Evolutionary conservation across 1,140 invertebrate species (phyloP).

Genomic region (Penaeus chinensis): DNA sequence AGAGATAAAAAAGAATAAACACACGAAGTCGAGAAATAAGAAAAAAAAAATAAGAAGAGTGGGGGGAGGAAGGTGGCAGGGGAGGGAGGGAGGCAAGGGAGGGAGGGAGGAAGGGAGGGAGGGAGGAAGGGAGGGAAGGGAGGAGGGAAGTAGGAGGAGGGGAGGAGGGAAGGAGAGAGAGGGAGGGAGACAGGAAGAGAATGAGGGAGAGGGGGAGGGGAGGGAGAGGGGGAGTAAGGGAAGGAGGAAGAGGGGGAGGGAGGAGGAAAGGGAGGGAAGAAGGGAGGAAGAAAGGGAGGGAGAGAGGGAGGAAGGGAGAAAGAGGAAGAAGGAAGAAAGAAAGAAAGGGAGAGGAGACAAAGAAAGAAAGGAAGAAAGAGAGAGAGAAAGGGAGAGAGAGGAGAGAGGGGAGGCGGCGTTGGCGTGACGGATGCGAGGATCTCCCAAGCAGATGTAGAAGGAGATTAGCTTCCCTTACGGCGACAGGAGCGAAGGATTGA

Average conservation of each 20-base stretch:
- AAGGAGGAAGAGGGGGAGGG: neutral
- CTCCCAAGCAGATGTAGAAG: too few relatives aligned
- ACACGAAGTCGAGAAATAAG: neutral
- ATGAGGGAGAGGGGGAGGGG: neutral
- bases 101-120: neutral
- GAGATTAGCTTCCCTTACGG: too few relatives aligned
- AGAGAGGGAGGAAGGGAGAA: neutral
- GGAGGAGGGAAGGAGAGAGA: neutral
- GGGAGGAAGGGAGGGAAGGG: neutral
- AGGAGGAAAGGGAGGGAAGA: neutral
- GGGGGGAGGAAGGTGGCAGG: too few relatives aligned
- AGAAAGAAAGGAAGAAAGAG: neutral
- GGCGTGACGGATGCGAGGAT: too few relatives aligned
- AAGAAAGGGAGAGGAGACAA: neutral
- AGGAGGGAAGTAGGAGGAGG: too few relatives aligned
- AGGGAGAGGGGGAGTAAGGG: neutral
- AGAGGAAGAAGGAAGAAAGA: neutral
- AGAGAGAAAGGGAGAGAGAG: neutral
- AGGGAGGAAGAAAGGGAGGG: neutral
- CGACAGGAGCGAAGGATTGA: too few relatives aligned
- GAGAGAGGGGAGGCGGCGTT: neutral
- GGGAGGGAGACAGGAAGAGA: neutral
- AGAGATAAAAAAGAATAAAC: neutral
- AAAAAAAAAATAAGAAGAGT: too few relatives aligned
- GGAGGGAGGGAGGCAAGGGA: neutral